Conservation (phyloP, 2,113 vertebrate species). For the Poeciliopsis occidentalis region DNA sequence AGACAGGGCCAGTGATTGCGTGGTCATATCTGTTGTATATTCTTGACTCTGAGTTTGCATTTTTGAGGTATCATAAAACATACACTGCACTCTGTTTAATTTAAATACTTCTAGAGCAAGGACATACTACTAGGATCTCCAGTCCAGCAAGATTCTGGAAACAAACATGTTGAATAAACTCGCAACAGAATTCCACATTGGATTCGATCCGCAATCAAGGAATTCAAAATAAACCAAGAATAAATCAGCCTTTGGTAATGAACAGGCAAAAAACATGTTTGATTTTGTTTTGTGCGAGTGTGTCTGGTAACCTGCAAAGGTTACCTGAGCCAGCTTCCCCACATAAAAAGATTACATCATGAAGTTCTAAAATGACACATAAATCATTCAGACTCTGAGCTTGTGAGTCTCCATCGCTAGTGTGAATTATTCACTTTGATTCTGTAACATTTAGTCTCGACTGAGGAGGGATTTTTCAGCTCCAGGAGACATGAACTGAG, state of each 20-base stretch:
- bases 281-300: constrained; percentile 2
- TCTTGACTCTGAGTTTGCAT: not conserved
- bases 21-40: constrained; percentile 31
- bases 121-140: constrained; percentile 14
- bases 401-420: constrained; percentile 50
- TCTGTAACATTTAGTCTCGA: constrained; percentile 69
- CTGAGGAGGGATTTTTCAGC: constrained; percentile 38
- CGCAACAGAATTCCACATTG: not conserved
- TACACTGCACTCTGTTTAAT: not conserved
- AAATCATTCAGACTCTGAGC: constrained; percentile 74
- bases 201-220: constrained; percentile 9
- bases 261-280: not conserved
- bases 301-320: constrained; percentile 18
- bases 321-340: constrained; percentile 43
- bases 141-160: constrained; percentile 6
- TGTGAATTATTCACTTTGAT: constrained; percentile 81
- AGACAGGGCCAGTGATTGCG: constrained; percentile 8
- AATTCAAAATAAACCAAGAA: constrained; percentile 7
- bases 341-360: constrained; percentile 57
- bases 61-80: constrained; percentile 23
- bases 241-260: constrained; percentile 1
- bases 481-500: constrained; percentile 19
- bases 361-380: constrained; percentile 73
- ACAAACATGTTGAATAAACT: constrained; percentile 26
- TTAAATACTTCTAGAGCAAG: constrained; percentile 11